phyloP scores from a whole-genome alignment of 2,113 vertebrate genomes.

The Nanorana parkeri region DNA sequence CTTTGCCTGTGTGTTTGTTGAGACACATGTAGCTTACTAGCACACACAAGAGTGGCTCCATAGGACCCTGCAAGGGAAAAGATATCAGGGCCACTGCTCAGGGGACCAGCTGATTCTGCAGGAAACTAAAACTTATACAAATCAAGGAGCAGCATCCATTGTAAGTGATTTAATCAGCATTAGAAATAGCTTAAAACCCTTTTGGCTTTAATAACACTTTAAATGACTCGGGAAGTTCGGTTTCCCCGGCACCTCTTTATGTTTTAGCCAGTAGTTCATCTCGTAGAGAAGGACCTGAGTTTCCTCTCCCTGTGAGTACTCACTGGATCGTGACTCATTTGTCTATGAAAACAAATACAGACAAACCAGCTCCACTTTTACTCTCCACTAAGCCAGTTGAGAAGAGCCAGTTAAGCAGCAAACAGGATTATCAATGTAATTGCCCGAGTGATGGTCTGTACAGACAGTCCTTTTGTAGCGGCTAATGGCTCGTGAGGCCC shows the following conservation, averaged over 20 bases:
- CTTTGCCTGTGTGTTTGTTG: no score
- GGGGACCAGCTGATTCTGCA: no score
- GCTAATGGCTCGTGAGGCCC: slow-evolving; percentile 47
- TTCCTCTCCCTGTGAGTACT: slow-evolving; percentile 22
- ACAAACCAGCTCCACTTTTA: slow-evolving; percentile 52
- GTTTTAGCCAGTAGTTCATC: background rate
- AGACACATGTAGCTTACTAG: no score
- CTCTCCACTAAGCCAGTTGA: slow-evolving; percentile 53
- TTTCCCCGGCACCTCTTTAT: background rate
- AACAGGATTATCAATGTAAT: slow-evolving; percentile 57
- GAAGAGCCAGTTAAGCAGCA: slow-evolving; percentile 50
- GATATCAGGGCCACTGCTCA: no score
- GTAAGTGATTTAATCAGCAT: no score
- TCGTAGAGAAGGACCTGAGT: background rate
- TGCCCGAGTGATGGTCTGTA: slow-evolving; percentile 17
- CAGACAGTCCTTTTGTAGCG: slow-evolving; percentile 33
- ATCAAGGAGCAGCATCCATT: no score
- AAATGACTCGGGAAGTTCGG: no score
- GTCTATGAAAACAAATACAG: slow-evolving; percentile 53
- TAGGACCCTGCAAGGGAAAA: no score
- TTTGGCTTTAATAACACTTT: no score
- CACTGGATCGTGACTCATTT: slow-evolving; percentile 37
- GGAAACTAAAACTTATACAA: no score
- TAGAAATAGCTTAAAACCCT: no score
- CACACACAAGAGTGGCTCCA: no score